phyloP scores from a whole-genome alignment of 2,888 invertebrate genomes.

The Rhingia campestris region DNA sequence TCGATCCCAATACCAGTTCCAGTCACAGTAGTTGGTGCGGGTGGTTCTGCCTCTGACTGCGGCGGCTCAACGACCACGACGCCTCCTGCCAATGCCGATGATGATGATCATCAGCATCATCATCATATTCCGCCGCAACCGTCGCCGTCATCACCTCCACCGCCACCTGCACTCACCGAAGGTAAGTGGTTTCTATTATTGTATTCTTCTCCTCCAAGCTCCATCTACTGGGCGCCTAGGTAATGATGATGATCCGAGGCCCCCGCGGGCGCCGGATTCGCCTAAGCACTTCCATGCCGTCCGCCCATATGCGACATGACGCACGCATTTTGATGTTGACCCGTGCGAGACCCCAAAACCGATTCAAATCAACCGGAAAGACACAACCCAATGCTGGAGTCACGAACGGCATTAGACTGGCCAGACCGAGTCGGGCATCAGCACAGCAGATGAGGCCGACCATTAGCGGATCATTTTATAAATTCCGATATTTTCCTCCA shows the following conservation, averaged over 20 bases:
- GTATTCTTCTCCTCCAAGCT: conserved; percentile 31
- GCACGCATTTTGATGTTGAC: conserved; percentile 67
- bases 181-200: conserved; percentile 71
- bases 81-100: conserved; percentile 59
- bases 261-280: conserved; percentile 52
- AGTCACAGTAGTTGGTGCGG: conserved; percentile 57
- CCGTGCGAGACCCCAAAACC: conserved; percentile 64
- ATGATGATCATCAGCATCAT: conserved; percentile 51
- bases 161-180: conserved; percentile 60
- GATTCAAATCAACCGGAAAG: conserved; percentile 72
- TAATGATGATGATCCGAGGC: conserved; percentile 53
- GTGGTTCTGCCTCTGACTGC: conserved; percentile 51
- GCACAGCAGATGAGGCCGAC: conserved; percentile 56
- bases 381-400: conserved; percentile 62
- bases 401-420: conserved; percentile 67
- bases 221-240: conserved; percentile 21
- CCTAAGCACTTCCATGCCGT: not conserved
- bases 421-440: conserved; percentile 28
- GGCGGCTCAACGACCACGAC: conserved; percentile 48
- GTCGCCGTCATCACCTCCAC: conserved; percentile 75
- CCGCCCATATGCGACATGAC: conserved; percentile 57
- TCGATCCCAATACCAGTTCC: conserved; percentile 65
- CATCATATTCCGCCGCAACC: conserved; percentile 74
- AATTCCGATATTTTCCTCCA: conserved; percentile 50
- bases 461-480: conserved; percentile 73